These are phyloP conservation scores for Boleophthalmus pectinirostris DNA, from an alignment of 2,113 vertebrate species.

Conservation along the genomic window DNA sequence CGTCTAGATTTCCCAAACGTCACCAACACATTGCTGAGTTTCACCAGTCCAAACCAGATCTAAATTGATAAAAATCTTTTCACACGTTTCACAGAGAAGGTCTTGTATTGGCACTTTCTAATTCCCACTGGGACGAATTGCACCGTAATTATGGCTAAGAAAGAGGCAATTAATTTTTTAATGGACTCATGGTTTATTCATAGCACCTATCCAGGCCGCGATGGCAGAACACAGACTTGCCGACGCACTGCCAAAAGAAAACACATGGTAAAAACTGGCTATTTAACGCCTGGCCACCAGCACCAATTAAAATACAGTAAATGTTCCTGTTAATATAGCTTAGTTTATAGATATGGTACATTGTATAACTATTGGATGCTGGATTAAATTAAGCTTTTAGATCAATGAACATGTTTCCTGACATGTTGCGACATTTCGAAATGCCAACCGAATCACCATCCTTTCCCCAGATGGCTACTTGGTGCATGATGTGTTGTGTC, in stretches of 20 bases:
- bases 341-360: not conserved
- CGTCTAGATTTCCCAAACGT: slow-evolving; percentile 20
- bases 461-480: not conserved
- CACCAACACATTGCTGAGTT: not conserved
- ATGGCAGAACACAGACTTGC: slow-evolving; percentile 39
- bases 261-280: slow-evolving; percentile 38
- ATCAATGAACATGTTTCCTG: not conserved
- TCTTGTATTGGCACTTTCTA: slow-evolving; percentile 4
- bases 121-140: slow-evolving; percentile 55
- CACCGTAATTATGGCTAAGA: slow-evolving; percentile 75
- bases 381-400: not conserved
- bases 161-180: slow-evolving; percentile 78
- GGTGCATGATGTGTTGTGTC: not conserved
- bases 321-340: not conserved
- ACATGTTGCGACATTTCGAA: not conserved
- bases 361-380: not conserved
- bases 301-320: slow-evolving; percentile 14
- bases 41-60: not conserved
- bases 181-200: slow-evolving; percentile 81
- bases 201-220: slow-evolving; percentile 56
- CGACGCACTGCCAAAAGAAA: slow-evolving; percentile 41
- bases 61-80: not conserved
- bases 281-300: slow-evolving; percentile 36
- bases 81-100: not conserved
- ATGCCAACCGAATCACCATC: not conserved